These are phyloP conservation scores for Drosophila anomelani DNA, from an alignment of 2,888 invertebrate genomes.

Conservation along the genomic window DNA sequence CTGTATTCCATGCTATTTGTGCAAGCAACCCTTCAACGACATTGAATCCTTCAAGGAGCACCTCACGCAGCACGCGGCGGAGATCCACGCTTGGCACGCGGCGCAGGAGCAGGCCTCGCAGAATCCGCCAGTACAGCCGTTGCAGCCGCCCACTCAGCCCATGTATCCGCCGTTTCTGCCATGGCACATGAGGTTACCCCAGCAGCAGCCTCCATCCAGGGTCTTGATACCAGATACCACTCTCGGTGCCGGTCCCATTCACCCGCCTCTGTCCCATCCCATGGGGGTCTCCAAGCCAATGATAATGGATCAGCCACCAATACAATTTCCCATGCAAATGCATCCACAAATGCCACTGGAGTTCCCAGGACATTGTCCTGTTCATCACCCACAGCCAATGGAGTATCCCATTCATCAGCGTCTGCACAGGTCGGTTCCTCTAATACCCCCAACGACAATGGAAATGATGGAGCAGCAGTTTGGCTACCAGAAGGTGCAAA, in stretches of 20 bases:
- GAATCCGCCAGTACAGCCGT: neutral
- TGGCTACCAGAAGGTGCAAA: neutral
- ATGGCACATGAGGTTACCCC: neutral
- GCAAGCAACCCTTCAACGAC: conserved; percentile 51
- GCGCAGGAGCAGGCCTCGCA: neutral
- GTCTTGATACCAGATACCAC: neutral
- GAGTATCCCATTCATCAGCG: neutral
- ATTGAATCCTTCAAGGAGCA: conserved; percentile 37
- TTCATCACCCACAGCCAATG: neutral
- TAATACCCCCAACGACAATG: neutral
- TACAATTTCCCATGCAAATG: conserved; percentile 1
- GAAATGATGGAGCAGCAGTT: conserved; percentile 3
- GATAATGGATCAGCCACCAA: conserved; percentile 4
- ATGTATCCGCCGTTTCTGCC: neutral
- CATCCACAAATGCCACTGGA: neutral
- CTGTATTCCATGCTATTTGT: conserved; percentile 44
- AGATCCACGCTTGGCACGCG: conserved; percentile 12
- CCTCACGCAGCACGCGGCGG: conserved; percentile 34
- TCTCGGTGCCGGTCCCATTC: neutral
- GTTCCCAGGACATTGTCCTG: neutral
- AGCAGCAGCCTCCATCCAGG: neutral
- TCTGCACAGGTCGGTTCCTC: neutral
- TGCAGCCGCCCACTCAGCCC: neutral
- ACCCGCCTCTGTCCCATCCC: neutral
- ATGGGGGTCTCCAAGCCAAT: neutral